Base-by-base conservation (phyloP, 2,888 invertebrate species). In the Apantesis nais region DNA sequence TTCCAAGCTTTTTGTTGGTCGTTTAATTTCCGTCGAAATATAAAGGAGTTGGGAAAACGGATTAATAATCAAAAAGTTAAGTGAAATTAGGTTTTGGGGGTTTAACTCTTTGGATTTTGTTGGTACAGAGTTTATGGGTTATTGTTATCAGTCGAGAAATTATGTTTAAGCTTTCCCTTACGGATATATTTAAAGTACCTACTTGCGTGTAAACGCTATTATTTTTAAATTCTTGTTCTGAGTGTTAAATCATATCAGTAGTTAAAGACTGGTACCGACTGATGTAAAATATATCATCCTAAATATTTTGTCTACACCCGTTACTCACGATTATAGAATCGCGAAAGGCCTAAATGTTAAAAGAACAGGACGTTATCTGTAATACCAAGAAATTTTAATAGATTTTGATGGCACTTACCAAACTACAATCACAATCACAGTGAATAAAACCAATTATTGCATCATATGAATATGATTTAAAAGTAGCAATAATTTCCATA, bases 1-100 rank as follows among this genome's bases (percentile, higher is more conserved):
- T 80, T 77, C 48, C 62, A 71, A 74, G 72, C 68, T 78, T 80
- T 80, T 80, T 79, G 74, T 72, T 72, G 48, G 71, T 69, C 29
- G 75, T 80, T 80, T 80, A 80, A 80, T 80, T 80, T 80, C 80
- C 80, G 79, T 62, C 73, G 67, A 75, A 77, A 80, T 75, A 77
- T 74, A 71, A 67, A 69, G 75, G 78, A 78, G 72, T 77, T 74
- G 71, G 73, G 63, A 70, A 74, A 73, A 78, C 74, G 77, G 79
- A 78, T 77, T 80, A 79, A 75, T 78, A 80, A 80, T 81, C 74
- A 78, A 77, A 80, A 80, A 80, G 77, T 74, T 80, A 71, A 80
- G 74, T 80, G 73, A 77, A 80, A 77, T 80, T 80, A 79, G 79
- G 68, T 74, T 73, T 72, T 70, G 74, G 58, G 66, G 80, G 69